Evolutionary conservation across 2,888 invertebrate species (phyloP).

Genomic region (Dryobota labecula): DNA sequence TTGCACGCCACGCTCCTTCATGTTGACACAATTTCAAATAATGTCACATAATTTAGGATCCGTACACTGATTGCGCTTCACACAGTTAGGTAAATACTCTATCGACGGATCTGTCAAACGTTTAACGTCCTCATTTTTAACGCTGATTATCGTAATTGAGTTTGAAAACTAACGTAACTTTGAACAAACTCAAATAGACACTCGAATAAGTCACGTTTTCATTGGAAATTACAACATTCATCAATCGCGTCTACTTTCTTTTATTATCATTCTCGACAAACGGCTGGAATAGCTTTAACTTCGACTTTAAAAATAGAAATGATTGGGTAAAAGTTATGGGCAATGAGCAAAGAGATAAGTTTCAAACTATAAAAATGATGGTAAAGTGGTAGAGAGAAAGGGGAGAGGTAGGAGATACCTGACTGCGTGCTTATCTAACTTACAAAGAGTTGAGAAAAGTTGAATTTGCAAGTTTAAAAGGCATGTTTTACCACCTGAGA

Average conservation of each 20-base stretch:
- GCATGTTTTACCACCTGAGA: constrained; percentile 66
- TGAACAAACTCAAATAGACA: constrained; percentile 41
- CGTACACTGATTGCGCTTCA: constrained; percentile 76
- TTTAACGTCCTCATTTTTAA: constrained; percentile 58
- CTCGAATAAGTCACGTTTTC: constrained; percentile 18
- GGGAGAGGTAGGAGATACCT: constrained; percentile 46
- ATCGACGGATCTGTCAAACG: constrained; percentile 60
- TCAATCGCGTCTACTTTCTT: constrained; percentile 7
- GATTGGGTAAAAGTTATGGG: constrained; percentile 7
- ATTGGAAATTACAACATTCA: constrained; percentile 26
- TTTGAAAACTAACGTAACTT: constrained; percentile 62
- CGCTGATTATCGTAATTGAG: constrained; percentile 52
- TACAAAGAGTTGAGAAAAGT: constrained; percentile 66
- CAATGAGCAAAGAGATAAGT: constrained; percentile 33
- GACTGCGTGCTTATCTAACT: constrained; percentile 61
- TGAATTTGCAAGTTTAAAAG: constrained; percentile 65
- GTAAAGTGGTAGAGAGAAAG: constrained; percentile 28
- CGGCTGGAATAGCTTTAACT: neutral
- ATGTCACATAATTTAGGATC: constrained; percentile 81
- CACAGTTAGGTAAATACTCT: constrained; percentile 64
- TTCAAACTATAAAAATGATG: constrained; percentile 40
- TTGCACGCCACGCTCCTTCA: constrained; percentile 75
- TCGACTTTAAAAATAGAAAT: constrained; percentile 11
- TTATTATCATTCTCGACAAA: neutral
- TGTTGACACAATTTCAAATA: constrained; percentile 89